Conservation (phyloP, 2,113 vertebrate species). For the Microtus ochrogaster region DNA sequence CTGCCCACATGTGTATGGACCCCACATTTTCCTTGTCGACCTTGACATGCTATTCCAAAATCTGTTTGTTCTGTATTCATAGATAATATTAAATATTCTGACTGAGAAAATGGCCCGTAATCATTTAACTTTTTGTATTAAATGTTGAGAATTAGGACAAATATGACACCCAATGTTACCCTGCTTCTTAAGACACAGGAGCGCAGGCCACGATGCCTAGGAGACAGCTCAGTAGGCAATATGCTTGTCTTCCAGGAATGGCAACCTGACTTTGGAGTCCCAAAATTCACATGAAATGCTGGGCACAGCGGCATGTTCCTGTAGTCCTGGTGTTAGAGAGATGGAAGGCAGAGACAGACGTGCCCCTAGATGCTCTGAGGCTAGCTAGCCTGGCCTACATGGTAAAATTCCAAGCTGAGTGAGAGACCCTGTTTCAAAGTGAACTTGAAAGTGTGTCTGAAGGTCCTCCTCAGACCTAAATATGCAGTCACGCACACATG, state of each 20-base stretch:
- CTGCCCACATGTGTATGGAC: too few relatives aligned
- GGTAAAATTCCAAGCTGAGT: neutral
- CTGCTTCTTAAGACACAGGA: neutral
- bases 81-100: neutral
- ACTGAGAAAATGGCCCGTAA: neutral
- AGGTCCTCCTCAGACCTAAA: neutral
- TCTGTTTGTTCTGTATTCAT: neutral
- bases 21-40: neutral
- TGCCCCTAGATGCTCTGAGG: neutral
- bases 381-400: neutral
- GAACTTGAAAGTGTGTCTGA: too few relatives aligned
- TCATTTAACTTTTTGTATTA: constrained; percentile 6
- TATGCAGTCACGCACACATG: neutral
- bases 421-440: neutral
- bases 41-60: neutral
- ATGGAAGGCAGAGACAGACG: neutral
- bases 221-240: too few relatives aligned
- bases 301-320: too few relatives aligned
- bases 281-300: neutral
- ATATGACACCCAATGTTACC: too few relatives aligned
- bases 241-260: neutral
- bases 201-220: neutral
- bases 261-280: neutral
- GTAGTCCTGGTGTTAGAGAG: neutral
- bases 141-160: neutral